phyloP scores from a whole-genome alignment of 2,113 vertebrate genomes.

The Xyrauchen texanus region DNA sequence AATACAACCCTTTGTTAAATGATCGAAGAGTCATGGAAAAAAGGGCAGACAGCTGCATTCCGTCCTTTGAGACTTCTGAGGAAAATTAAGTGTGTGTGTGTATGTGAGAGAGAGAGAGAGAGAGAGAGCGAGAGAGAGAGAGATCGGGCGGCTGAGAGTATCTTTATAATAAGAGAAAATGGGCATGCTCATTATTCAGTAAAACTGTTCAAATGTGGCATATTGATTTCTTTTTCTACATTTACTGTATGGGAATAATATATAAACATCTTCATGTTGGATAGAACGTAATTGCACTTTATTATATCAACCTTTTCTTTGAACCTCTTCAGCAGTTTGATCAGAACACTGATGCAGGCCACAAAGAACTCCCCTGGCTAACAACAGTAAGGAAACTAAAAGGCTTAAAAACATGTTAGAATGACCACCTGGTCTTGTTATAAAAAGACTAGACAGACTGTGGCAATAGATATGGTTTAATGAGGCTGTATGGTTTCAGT shows the following conservation, averaged over 20 bases:
- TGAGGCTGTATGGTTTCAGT: constrained; percentile 1
- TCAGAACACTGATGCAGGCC: constrained; percentile 18
- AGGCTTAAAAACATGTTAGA: constrained; percentile 20
- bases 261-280: neutral
- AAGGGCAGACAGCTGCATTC: constrained; percentile 11
- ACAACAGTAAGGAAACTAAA: neutral
- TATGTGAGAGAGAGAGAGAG: neutral
- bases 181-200: neutral
- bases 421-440: constrained; percentile 16
- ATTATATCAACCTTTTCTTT: neutral
- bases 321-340: neutral
- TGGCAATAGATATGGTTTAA: neutral
- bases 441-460: constrained; percentile 1
- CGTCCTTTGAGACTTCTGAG: constrained; percentile 8
- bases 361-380: constrained; percentile 1
- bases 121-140: neutral
- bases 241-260: neutral
- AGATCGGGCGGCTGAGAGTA: neutral
- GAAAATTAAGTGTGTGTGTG: no score
- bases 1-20: constrained; percentile 11
- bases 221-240: neutral
- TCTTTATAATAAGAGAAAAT: neutral
- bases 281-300: neutral
- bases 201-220: no score
- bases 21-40: neutral